phyloP scores from a whole-genome alignment of 2,797 vertebrate species.

The Crenuchus spilurus region DNA sequence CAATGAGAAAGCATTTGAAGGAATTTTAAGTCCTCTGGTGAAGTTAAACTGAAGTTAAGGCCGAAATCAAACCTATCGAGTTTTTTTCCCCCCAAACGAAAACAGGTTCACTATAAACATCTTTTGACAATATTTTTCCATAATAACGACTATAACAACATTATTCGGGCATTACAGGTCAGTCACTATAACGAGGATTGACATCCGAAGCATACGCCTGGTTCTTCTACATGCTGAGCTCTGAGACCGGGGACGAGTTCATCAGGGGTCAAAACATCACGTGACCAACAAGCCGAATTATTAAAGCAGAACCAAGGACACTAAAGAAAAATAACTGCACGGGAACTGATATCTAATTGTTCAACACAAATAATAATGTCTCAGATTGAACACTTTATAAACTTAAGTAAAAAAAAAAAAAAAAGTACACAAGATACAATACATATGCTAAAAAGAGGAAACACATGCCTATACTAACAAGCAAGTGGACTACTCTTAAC shows the following conservation, averaged over 20 bases:
- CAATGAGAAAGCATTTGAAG: conserved; percentile 55
- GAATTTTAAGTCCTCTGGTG: conserved; percentile 51
- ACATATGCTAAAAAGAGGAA: conserved; percentile 58
- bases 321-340: conserved; percentile 54
- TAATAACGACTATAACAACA: conserved; percentile 53
- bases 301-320: conserved; percentile 51
- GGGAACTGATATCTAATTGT: conserved; percentile 46
- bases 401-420: conserved; percentile 52
- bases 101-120: conserved; percentile 58
- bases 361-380: conserved; percentile 39
- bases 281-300: conserved; percentile 52
- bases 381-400: conserved; percentile 52
- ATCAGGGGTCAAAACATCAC: conserved; percentile 28
- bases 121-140: conserved; percentile 56
- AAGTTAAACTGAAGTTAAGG: conserved; percentile 46
- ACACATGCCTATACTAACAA: conserved; percentile 61
- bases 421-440: conserved; percentile 62
- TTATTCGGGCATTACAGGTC: conserved; percentile 54
- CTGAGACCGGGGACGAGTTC: conserved; percentile 34
- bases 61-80: conserved; percentile 49
- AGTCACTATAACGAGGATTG: conserved; percentile 57
- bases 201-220: conserved; percentile 45
- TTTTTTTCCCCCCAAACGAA: conserved; percentile 37
- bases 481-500: conserved; percentile 60
- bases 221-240: conserved; percentile 49